Conservation (phyloP, 1,140 invertebrate genomes). For the Tenebrio molitor region DNA sequence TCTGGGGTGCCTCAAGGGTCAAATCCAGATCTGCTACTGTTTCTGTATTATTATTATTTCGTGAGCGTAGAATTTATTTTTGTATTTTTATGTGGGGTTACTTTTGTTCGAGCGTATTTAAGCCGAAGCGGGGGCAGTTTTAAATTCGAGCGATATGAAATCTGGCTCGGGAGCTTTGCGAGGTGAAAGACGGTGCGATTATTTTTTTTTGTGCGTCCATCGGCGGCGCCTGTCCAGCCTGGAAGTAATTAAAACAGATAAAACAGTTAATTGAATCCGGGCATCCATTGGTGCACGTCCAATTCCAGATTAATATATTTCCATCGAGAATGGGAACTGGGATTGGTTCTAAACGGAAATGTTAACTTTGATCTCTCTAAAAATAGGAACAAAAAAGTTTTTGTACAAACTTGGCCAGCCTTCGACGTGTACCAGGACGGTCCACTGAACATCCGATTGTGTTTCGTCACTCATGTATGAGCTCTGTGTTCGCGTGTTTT, state of each 20-base stretch:
- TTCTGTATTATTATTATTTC: too few relatives aligned
- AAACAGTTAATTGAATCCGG: conserved; percentile 47
- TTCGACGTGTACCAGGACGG: conserved; percentile 48
- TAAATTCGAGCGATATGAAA: too few relatives aligned
- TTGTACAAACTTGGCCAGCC: conserved; percentile 53
- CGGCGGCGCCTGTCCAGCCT: background rate
- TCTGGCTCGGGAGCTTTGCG: too few relatives aligned
- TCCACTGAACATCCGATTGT: conserved; percentile 55
- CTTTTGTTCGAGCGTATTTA: too few relatives aligned
- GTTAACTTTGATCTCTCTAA: conserved; percentile 49
- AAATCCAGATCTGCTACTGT: too few relatives aligned
- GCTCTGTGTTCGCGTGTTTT: conserved; percentile 25
- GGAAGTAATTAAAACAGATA: conserved; percentile 43
- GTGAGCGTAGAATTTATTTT: too few relatives aligned
- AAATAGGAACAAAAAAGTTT: conserved; percentile 48
- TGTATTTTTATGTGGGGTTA: too few relatives aligned
- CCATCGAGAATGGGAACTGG: conserved; percentile 46
- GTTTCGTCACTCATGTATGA: conserved; percentile 58
- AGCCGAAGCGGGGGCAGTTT: too few relatives aligned
- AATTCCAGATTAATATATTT: conserved; percentile 47
- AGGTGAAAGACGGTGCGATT: too few relatives aligned
- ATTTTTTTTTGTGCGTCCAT: conserved; percentile 5
- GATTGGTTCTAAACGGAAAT: conserved; percentile 54
- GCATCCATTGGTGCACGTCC: conserved; percentile 44
- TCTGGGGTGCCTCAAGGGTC: too few relatives aligned